phyloP scores from a whole-genome alignment of 2,797 vertebrate genomes.

The Gymnocypris eckloni region DNA sequence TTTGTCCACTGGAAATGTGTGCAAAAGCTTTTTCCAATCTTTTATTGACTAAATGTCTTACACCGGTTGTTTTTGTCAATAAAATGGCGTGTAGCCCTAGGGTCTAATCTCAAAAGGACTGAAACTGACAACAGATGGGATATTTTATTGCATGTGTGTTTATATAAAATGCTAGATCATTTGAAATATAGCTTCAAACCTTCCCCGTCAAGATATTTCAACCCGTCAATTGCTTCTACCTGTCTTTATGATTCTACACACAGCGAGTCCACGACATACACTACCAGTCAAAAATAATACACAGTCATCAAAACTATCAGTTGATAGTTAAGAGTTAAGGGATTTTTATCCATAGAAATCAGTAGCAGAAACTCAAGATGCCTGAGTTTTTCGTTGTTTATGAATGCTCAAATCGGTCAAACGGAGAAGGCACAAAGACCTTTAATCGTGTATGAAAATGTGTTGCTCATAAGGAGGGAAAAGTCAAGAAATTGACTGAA shows the following conservation, averaged over 20 bases:
- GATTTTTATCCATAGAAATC: too few relatives aligned
- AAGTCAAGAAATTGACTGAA: too few relatives aligned
- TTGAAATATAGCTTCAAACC: not conserved
- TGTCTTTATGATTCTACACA: not conserved
- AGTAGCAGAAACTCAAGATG: too few relatives aligned
- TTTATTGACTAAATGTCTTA: not conserved
- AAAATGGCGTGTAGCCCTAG: not conserved
- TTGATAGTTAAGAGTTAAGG: too few relatives aligned
- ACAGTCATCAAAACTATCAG: not conserved
- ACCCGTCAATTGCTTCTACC: not conserved
- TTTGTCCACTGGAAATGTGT: not conserved
- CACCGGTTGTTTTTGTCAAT: not conserved
- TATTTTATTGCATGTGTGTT: not conserved
- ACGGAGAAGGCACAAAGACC: too few relatives aligned
- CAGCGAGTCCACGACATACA: not conserved
- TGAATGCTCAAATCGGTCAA: too few relatives aligned
- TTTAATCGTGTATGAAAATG: too few relatives aligned
- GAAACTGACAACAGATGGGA: not conserved
- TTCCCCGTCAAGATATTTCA: not conserved
- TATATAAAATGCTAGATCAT: slow-evolving; percentile 60
- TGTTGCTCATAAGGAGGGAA: too few relatives aligned
- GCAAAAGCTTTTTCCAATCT: not conserved
- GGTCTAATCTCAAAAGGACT: not conserved
- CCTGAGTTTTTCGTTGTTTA: too few relatives aligned
- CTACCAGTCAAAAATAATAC: not conserved